Evolutionary conservation across 1,140 invertebrate species (phyloP), one percentile per base, ranked within the genome.

Genomic region (Psilanteris sp.): DNA sequence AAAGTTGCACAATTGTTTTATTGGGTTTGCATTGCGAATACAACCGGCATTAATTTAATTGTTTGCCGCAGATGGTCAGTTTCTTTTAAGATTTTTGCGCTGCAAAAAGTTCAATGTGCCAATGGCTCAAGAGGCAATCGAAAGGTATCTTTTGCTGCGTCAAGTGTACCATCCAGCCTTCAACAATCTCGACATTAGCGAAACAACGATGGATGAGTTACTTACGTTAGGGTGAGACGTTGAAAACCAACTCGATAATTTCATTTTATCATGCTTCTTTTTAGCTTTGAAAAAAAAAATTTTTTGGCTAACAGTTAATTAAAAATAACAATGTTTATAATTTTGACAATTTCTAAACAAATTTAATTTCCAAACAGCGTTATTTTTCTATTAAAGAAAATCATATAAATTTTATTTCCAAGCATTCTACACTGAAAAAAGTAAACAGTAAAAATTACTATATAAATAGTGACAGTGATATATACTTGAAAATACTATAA

Each of bases 91-190:
- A 71, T 97, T 95, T 84, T 85, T 96, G n/a, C 90, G 95, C 9
- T 91, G 91, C 15, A 94, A 95, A 84, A 96, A 96, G 79, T 96
- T 94, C 85, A 93, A 93, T 75, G 91, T 96, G 0, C 92, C 93
- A 1, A 92, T 94, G 89, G 93, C 95, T 0, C 92, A 95, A 80
- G 93, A 95, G 75, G 92, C 94, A 0, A 88, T 96, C 22, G 92
- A 96, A 81, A 91, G 94, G 31, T 97, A 96, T 82, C 89, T 96
- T 18, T 87, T 94, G n/a, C 90, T 96, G 50, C 90, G 94, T 14
- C 92, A 94, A 81, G 92, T 92, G 5, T 93, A 89, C 43, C 77
- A 83, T 7, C 91, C 91, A 4, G 92, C 92, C 5, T 96, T 96
- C 83, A 91, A 93, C 72, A 90, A 92, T 64, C 89, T 96, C 36